Conservation (phyloP, 2,113 vertebrate species). For the Petrocephalus microphthalmus region DNA sequence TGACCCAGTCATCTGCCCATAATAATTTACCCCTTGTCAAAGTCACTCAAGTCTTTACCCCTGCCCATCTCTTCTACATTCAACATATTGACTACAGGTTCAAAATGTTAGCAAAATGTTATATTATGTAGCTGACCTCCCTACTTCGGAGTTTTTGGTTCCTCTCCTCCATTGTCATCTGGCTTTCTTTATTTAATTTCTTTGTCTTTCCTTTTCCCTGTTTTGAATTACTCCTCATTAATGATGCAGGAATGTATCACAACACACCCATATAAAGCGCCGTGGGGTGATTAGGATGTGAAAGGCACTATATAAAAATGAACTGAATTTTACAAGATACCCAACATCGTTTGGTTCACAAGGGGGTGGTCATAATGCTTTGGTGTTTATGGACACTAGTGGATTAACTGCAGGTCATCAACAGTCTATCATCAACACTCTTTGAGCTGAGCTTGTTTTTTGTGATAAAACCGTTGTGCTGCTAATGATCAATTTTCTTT, state of each 20-base stretch:
- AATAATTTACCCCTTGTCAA: too few relatives aligned
- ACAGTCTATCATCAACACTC: not conserved
- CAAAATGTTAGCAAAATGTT: too few relatives aligned
- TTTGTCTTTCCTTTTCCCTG: not conserved
- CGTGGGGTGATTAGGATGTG: too few relatives aligned
- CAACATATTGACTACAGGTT: too few relatives aligned
- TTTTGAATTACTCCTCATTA: not conserved
- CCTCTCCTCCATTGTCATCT: not conserved
- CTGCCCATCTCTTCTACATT: too few relatives aligned
- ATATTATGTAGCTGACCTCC: not conserved
- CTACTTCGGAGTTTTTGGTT: not conserved
- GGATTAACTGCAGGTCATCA: not conserved
- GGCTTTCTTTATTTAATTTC: not conserved
- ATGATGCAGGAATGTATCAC: not conserved
- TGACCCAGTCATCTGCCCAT: too few relatives aligned
- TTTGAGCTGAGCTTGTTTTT: not conserved
- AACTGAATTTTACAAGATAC: not conserved
- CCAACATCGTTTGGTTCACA: not conserved
- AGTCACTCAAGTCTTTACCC: too few relatives aligned
- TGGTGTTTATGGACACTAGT: not conserved
- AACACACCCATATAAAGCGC: not conserved
- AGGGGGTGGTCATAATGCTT: not conserved
- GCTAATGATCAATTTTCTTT: not conserved
- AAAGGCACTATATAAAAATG: not conserved
- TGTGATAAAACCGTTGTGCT: not conserved